A percentile compares a stretch with the other conserved stretches of the same genome.
phyloP scores from a whole-genome alignment of 2,888 invertebrate species.

The Eulithis prunata region DNA sequence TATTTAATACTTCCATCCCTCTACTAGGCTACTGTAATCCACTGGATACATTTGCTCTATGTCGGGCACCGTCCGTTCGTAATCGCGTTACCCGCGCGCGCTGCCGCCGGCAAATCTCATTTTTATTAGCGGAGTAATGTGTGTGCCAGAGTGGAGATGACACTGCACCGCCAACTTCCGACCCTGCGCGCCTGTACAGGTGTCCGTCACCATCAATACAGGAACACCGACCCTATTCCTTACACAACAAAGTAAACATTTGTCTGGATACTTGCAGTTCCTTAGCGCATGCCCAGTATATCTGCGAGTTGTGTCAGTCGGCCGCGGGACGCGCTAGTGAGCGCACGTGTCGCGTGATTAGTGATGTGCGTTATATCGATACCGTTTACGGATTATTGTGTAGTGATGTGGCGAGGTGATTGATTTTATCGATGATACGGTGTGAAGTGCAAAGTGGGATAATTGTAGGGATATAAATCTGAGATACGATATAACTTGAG shows the following conservation, averaged over 20 bases:
- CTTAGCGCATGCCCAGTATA: conserved; percentile 54
- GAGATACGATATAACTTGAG: conserved; percentile 13
- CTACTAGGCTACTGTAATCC: not conserved
- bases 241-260: conserved; percentile 45
- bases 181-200: conserved; percentile 75
- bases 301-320: conserved; percentile 66
- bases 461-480: conserved; percentile 42
- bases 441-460: conserved; percentile 12
- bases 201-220: conserved; percentile 56
- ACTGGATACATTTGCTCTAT: conserved; percentile 19
- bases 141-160: conserved; percentile 80
- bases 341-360: conserved; percentile 45
- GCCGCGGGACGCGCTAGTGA: conserved; percentile 54
- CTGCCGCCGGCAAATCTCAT: conserved; percentile 67
- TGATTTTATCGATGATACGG: conserved; percentile 30
- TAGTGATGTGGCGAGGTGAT: conserved; percentile 53
- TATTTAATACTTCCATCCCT: not conserved
- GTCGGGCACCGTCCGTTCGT: conserved; percentile 26
- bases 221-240: conserved; percentile 45
- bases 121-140: conserved; percentile 79
- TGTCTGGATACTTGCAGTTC: conserved; percentile 14
- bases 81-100: conserved; percentile 38
- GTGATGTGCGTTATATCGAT: conserved; percentile 31
- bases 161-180: conserved; percentile 81
- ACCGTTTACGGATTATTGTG: conserved; percentile 51